Evolutionary conservation across 2,797 vertebrate species (phyloP), one percentile per base, ranked within the genome.

Genomic region (Tenualosa ilisha): DNA sequence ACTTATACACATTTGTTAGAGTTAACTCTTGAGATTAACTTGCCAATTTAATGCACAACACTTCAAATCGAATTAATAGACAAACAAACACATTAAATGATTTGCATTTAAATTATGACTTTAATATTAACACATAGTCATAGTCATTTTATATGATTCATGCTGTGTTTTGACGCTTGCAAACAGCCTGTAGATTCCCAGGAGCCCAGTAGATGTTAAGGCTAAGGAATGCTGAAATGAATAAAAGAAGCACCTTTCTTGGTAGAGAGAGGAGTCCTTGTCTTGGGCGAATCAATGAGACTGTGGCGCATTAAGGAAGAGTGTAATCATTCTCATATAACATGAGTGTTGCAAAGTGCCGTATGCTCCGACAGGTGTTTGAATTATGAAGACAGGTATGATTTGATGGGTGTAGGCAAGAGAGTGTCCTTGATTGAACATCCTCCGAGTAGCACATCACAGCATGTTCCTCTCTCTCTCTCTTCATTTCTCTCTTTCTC

Each of bases 321-420:
- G 90, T 95, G 93, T 94, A 95, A 94, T 95, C 94, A 95, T 92
- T 92, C 93, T 90, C 93, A 93, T 91, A 92, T 90, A 86, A 86
- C 91, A 95, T 93, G 91, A 93, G 88, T 91, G 90, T 93, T 91
- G 91, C 93, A 93, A 95, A 93, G 95, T 93, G 94, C 91, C 91
- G 89, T 88, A 93, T 93, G 88, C 86, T 85, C 86, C 93, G 91
- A 91, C 91, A 93, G 94, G 91, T 91, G 91, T 92, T 95, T 96
- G 95, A 95, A 96, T 96, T 95, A 95, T 96, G 96, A 94, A 95
- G 95, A 94, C 90, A 89, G 88, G 85, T 82, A 93, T 95, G 95
- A 96, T 94, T 96, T 94, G 92, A 94, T 92, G 92, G 93, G 93
- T 93, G 93, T 91, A 92, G 94, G 93, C 93, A 51, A 92, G 89